Percentiles rank a stretch among this genome's conserved stretches.
phyloP scores from a whole-genome alignment of 1,140 invertebrate species.

The Dendrolimus punctatus region DNA sequence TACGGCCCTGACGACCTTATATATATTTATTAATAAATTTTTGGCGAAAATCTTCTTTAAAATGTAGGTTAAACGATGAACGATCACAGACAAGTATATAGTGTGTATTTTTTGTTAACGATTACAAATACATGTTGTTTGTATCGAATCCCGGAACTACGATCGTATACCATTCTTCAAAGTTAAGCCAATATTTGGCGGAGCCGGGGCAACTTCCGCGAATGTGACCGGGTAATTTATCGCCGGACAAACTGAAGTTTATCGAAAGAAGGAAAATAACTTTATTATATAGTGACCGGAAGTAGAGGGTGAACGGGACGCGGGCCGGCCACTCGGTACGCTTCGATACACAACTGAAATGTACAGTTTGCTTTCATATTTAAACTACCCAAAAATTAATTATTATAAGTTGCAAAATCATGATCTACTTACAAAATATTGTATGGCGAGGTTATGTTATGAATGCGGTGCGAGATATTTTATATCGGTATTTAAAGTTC shows the following conservation, averaged over 20 bases:
- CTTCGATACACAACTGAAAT: conserved; percentile 19
- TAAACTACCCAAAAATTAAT: too few species aligned
- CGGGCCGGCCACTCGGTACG: conserved; percentile 15
- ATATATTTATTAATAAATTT: too few species aligned
- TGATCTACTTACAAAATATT: too few species aligned
- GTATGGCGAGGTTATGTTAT: too few species aligned
- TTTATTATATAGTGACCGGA: conserved; percentile 70
- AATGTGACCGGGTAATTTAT: conserved; percentile 63
- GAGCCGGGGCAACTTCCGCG: conserved; percentile 43
- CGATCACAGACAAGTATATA: too few species aligned
- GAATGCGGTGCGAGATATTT: too few species aligned
- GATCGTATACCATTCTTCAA: conserved; percentile 40
- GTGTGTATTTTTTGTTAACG: neutral
- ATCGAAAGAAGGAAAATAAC: conserved; percentile 67
- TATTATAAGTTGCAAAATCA: too few species aligned
- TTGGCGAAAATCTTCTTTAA: too few species aligned
- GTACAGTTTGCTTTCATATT: too few species aligned
- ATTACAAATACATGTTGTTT: conserved; percentile 32
- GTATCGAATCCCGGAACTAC: conserved; percentile 32
- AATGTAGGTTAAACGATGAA: too few species aligned
- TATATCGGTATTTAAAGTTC: too few species aligned
- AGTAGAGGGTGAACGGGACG: conserved; percentile 27
- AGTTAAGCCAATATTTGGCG: conserved; percentile 67
- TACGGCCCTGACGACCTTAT: too few species aligned
- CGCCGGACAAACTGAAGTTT: conserved; percentile 61